These are phyloP conservation scores for Perognathus longimembris DNA, from an alignment of 2,113 vertebrate species.

Conservation along the genomic window DNA sequence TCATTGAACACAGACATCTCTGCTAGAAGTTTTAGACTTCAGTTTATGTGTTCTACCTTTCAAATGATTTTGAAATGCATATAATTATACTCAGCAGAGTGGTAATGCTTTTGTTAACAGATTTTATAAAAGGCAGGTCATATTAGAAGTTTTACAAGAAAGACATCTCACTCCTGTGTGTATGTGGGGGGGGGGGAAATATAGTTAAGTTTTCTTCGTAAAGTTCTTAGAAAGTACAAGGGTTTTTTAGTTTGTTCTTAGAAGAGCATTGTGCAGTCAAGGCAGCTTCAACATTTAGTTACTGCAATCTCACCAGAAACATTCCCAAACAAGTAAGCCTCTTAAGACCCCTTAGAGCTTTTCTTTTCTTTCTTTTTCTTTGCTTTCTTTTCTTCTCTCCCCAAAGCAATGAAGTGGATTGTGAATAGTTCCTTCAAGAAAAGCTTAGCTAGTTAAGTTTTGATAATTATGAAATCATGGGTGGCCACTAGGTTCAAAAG, in stretches of 20 bases:
- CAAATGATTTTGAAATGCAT: not conserved
- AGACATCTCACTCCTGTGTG: slow-evolving; percentile 43
- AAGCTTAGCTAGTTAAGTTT: slow-evolving; percentile 72
- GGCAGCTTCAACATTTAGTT: not conserved
- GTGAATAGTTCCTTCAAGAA: slow-evolving; percentile 64
- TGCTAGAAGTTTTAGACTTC: not conserved
- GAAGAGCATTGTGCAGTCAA: slow-evolving; percentile 23
- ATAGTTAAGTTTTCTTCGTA: slow-evolving; percentile 14
- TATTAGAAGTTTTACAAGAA: not conserved
- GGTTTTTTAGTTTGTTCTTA: not conserved
- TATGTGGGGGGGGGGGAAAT: slow-evolving; percentile 37
- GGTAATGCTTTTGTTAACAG: not conserved
- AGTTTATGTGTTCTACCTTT: not conserved
- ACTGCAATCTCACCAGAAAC: not conserved
- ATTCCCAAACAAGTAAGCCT: not conserved
- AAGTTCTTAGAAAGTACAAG: slow-evolving; percentile 28
- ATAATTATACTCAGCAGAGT: not conserved
- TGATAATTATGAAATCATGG: slow-evolving; percentile 73
- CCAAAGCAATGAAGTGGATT: slow-evolving; percentile 52
- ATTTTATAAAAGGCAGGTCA: not conserved
- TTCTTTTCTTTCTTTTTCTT: not conserved
- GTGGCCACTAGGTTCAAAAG: slow-evolving; percentile 76
- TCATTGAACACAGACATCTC: not conserved
- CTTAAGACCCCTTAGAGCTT: not conserved
- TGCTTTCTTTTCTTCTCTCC: not conserved